Evolutionary conservation across 2,797 vertebrate genomes (phyloP), one percentile per base, ranked within the genome.

Genomic region (Psittacula derbiana): DNA sequence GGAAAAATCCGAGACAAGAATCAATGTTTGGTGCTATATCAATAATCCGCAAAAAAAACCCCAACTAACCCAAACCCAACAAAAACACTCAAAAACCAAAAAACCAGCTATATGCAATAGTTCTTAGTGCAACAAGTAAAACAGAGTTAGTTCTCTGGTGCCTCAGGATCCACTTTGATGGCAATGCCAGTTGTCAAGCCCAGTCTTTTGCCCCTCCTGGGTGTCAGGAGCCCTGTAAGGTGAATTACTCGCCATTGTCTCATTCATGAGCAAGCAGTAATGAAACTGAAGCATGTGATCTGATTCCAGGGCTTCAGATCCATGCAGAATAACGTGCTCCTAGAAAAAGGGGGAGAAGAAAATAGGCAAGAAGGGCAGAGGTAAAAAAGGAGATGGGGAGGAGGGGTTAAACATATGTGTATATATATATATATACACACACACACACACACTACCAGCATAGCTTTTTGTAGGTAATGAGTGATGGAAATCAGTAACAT

Each of bases 361-460:
- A 83, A 79, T 0, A 75, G 8, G 25, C 10, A 81, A 57, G 31
- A 91, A 61, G 5, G 3, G 4, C 10, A 5, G 4, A 13, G 3
- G 7, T 41, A 16, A 30, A 41, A 58, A 31, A 36, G 9, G 21
- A 44, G 3, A 0, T 14, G 1, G 1, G 5, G 6, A 27, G 5
- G 4, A 76, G 12, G 44, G n/a, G 33, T 16, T 58, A 33, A 23
- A 55, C 15, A 33, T 57, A 57, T 33, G 33, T 12, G n/a, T 21
- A n/a, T 12, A 46, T 49, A 25, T 23, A 23, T 49, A 47, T 21
- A 46, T 6, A 46, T 23, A 47, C 4, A 47, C 12, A 25, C 14
- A 47, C 5, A 49, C 2, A 49, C 24, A 47, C 20, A 33, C 20
- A 14, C 5, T 19, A 3, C 24, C 52, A 60, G 12, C 18, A 70